phyloP scores from a whole-genome alignment of 2,888 invertebrate genomes.

The Hemithea aestivaria region DNA sequence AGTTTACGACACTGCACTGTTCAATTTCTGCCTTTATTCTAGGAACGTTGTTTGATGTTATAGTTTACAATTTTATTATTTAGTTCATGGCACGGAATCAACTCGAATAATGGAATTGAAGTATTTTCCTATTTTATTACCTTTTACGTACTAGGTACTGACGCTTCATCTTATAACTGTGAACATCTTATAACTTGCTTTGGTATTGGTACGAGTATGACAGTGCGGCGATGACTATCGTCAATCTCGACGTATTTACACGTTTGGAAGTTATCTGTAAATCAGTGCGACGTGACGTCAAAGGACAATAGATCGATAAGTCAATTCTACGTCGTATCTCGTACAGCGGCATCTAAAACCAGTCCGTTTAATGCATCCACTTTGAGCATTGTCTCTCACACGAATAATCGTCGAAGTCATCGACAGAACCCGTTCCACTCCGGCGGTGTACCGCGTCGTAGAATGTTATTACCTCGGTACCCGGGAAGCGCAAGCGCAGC shows the following conservation, averaged over 20 bases:
- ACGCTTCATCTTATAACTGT: too few species aligned
- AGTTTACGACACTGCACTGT: constrained; percentile 14
- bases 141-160: too few species aligned
- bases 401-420: constrained; percentile 73
- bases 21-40: constrained; percentile 12
- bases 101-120: constrained; percentile 1
- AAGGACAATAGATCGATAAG: constrained; percentile 23
- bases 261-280: constrained; percentile 13
- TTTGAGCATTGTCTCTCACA: constrained; percentile 67
- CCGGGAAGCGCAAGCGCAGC: constrained; percentile 73
- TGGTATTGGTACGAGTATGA: too few species aligned
- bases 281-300: constrained; percentile 21
- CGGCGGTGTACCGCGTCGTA: constrained; percentile 73
- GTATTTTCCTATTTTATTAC: too few species aligned
- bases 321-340: constrained; percentile 22
- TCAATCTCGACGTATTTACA: constrained; percentile 8
- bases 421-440: constrained; percentile 77
- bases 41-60: constrained; percentile 7
- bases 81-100: constrained; percentile 1
- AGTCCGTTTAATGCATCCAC: constrained; percentile 47
- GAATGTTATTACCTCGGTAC: constrained; percentile 73
- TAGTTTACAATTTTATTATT: constrained; percentile 6
- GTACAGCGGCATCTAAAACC: constrained; percentile 29
- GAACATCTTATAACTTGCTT: too few species aligned
- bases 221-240: too few species aligned